Conservation (phyloP, 1,140 invertebrate species). For the Drosophila saltans region DNA sequence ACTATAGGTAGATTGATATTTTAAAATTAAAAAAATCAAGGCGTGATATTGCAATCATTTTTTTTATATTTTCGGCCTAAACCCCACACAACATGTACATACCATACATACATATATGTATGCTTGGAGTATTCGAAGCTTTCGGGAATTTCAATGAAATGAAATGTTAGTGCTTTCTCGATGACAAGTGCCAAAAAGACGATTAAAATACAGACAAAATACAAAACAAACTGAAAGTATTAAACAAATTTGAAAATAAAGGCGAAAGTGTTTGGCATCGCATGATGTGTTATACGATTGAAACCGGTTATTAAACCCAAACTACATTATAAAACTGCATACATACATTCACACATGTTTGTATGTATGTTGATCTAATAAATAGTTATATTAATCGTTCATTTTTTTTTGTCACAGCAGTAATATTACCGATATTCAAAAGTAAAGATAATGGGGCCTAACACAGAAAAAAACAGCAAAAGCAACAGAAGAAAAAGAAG, state of each 20-base stretch:
- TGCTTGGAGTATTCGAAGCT: conserved; percentile 38
- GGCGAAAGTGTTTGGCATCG: not conserved
- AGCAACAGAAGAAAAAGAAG: conserved; percentile 11
- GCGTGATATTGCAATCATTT: not conserved
- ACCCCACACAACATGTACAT: conserved; percentile 31
- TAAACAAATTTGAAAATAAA: not conserved
- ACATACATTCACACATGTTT: not conserved
- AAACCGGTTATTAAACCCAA: not conserved
- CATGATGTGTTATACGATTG: not conserved
- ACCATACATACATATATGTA: not conserved
- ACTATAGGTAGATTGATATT: too few relatives aligned
- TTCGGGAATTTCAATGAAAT: conserved; percentile 69
- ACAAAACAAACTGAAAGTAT: conserved; percentile 10
- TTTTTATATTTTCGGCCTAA: not conserved
- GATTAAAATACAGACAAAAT: conserved; percentile 1
- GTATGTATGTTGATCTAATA: not conserved
- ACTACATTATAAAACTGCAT: not conserved
- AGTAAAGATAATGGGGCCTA: conserved; percentile 19
- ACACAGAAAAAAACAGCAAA: conserved; percentile 32
- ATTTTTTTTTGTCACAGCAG: conserved; percentile 16
- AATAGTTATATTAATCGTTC: not conserved
- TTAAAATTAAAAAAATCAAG: too few relatives aligned
- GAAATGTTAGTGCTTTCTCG: conserved; percentile 33
- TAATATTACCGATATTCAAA: conserved; percentile 31
- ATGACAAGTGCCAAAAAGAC: conserved; percentile 12